phyloP scores from a whole-genome alignment of 2,113 vertebrate species.

The Pedetes capensis region DNA sequence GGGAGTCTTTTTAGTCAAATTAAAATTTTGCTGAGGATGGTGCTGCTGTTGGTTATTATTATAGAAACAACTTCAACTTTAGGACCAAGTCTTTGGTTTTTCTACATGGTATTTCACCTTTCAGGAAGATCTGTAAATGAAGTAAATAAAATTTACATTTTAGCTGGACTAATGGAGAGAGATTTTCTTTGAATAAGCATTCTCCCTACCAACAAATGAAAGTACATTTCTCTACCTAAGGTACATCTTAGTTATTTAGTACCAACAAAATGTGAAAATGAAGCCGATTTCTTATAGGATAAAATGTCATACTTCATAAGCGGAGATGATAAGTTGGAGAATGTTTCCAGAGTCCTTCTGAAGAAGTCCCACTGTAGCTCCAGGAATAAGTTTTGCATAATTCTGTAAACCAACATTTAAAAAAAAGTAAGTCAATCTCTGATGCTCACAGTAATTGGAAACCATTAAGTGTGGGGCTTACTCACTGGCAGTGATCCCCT shows the following conservation, averaged over 20 bases:
- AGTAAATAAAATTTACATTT: constrained; percentile 35
- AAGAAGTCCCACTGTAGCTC: constrained; percentile 93
- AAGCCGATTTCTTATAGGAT: neutral
- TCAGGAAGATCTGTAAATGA: constrained; percentile 10
- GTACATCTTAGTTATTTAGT: constrained; percentile 21
- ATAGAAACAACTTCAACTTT: constrained; percentile 22
- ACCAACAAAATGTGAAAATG: neutral
- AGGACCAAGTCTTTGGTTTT: neutral
- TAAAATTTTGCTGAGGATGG: constrained; percentile 49
- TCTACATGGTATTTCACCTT: constrained; percentile 16
- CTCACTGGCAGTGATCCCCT: neutral
- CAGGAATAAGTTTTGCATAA: constrained; percentile 96
- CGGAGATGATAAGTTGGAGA: constrained; percentile 93
- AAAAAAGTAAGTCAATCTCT: constrained; percentile 17
- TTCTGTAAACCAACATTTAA: constrained; percentile 87
- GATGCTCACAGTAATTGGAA: neutral
- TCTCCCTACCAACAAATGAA: neutral
- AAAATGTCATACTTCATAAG: constrained; percentile 91
- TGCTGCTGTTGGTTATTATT: constrained; percentile 1
- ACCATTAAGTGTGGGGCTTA: neutral
- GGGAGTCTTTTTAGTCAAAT: constrained; percentile 53
- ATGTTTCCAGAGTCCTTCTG: constrained; percentile 93
- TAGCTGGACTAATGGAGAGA: neutral
- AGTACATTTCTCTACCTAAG: constrained; percentile 2
- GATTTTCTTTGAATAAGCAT: neutral